Conservation (phyloP, 1,140 invertebrate genomes). For the Apocrypta bakeri region DNA sequence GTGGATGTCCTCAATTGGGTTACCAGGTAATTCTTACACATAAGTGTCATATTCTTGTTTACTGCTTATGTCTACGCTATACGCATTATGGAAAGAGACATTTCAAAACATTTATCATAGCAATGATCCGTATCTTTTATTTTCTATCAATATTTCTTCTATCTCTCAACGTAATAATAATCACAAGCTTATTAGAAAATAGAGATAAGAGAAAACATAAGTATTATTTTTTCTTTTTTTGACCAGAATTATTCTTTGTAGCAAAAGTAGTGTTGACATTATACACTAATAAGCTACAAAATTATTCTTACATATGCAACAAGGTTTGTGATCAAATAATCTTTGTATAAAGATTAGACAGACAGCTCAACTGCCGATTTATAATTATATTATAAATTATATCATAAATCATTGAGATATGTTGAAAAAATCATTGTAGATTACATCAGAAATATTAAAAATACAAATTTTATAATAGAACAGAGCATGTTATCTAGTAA, state of each 20-base stretch:
- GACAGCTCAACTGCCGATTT: too few relatives aligned
- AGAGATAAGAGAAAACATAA: background rate
- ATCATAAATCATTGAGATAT: too few relatives aligned
- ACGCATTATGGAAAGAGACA: background rate
- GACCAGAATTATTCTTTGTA: too few relatives aligned
- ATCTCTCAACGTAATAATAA: background rate
- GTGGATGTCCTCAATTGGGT: constrained; percentile 15
- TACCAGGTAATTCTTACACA: constrained; percentile 26
- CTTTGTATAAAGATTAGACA: too few relatives aligned
- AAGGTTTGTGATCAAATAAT: too few relatives aligned
- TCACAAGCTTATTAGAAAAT: background rate
- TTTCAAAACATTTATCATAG: background rate
- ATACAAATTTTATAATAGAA: background rate
- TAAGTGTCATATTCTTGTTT: background rate
- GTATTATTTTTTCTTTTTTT: background rate
- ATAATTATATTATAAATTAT: too few relatives aligned
- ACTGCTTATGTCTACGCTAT: background rate
- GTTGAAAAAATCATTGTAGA: too few relatives aligned
- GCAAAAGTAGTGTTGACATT: too few relatives aligned
- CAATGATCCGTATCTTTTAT: background rate
- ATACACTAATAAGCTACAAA: too few relatives aligned
- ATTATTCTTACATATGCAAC: too few relatives aligned
- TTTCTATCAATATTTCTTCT: background rate
- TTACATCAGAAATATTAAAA: background rate
- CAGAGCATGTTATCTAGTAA: background rate